phyloP scores from a whole-genome alignment of 37 sponge, comb jelly and placozoan genomes.

The Axinella damicornis region DNA sequence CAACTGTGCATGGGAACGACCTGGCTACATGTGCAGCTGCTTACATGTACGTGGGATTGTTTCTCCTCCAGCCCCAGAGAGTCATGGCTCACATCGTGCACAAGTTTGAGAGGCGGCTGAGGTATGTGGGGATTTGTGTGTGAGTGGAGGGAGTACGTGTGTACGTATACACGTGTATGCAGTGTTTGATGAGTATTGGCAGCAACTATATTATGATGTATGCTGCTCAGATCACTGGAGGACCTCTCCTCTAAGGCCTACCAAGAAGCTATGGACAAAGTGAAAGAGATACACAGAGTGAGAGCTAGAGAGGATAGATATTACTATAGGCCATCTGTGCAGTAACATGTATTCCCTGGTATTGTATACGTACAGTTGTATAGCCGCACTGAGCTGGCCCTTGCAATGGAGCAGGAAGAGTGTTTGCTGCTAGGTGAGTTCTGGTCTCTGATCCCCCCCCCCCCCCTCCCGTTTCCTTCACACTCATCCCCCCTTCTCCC shows the following conservation, averaged over 20 bases:
- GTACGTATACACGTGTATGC: no score
- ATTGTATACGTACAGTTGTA: slow-evolving; percentile 40
- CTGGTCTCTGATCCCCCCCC: background rate
- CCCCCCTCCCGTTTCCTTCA: no score
- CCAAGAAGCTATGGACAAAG: slow-evolving; percentile 27
- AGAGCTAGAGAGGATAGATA: no score
- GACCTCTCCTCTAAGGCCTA: slow-evolving; percentile 39
- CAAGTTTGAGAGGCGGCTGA: slow-evolving; percentile 56
- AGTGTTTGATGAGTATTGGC: no score
- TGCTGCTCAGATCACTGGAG: slow-evolving; percentile 1
- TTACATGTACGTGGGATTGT: no score
- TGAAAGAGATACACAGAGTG: slow-evolving; percentile 48
- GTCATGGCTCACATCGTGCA: slow-evolving; percentile 63
- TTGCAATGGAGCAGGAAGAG: slow-evolving; percentile 62
- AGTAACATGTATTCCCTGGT: no score
- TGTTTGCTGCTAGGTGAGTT: slow-evolving; percentile 17
- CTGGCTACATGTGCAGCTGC: no score
- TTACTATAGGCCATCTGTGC: no score
- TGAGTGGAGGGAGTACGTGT: no score
- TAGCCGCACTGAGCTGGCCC: slow-evolving; percentile 34
- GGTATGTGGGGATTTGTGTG: background rate
- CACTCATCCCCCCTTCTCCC: background rate
- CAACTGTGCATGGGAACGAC: no score
- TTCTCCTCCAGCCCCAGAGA: slow-evolving; percentile 32
- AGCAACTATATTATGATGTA: background rate